Evolutionary conservation across 2,888 invertebrate genomes (phyloP), one percentile per base, ranked within the genome.

Genomic region (Sinhomidia bicolor): DNA sequence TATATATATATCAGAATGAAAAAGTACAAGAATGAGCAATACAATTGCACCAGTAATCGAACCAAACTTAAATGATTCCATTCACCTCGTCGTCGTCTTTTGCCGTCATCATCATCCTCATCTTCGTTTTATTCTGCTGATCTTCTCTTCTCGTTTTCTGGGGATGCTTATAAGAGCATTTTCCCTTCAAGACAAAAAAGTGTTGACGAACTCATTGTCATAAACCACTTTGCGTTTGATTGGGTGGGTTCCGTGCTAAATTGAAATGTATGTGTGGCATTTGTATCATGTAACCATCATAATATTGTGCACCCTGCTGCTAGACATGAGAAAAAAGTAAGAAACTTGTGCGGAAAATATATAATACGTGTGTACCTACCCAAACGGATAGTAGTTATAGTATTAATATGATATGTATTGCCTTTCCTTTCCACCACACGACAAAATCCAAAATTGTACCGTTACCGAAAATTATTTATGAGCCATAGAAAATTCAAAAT

Each of bases 201-300:
- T 85, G 85, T 85, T 85, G 85, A 85, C 85, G 85, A 85, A 85
- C 85, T 79, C 85, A 85, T 85, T 85, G 62, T 85, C 85, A 74
- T 84, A 82, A 82, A 82, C 82, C 82, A 82, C 82, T 82, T 82
- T 76, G 54, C 36, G 23, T 71, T 51, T 71, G 68, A 54, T 82
- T 32, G 82, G 68, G 71, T 51, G 68, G 68, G 68, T 65, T 82
- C 81, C 81, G 36, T 78, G 60, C 36, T 80, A 60, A 57, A 60
- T 60, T 62, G 62, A 62, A 60, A 60, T 80, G 80, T 62, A 60
- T 60, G 60, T 80, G 80, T 80, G 74, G 47, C 74, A 74, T 74
- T 36, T 62, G 62, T 20, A 57, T 36, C 68, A 68, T 36, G 17
- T 68, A 80, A 32, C 26, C 26, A 47, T 74, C 44, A 74, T 74